Base-by-base conservation (phyloP, 1,140 invertebrate species). In the Trichogramma pretiosum region DNA sequence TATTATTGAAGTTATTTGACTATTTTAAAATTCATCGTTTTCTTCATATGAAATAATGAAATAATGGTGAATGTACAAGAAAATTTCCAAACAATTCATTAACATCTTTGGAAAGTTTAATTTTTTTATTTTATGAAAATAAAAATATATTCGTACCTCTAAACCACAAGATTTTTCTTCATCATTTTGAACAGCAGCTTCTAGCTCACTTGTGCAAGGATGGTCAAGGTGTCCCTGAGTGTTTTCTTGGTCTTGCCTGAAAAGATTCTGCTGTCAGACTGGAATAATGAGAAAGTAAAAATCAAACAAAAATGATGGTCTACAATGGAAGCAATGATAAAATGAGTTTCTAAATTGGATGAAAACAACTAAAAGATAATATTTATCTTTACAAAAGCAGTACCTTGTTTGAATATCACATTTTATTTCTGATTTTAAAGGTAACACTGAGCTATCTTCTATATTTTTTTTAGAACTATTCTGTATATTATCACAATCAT, bases 341-440 rank as follows among this genome's bases (percentile, higher is more conserved):
- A 14, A 9, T 10, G 16, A 40, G 33, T 33, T 17, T 10, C n/a
- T 3, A 30, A 8, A 18, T 16, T 23, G 8, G 4, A 16, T 36
- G 9, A 26, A 26, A 3, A 18, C 5, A 5, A 26, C n/a, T n/a
- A 23, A 22, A 34, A 18, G 8, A 8, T 33, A 23, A 11, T 17
- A 47, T 23, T 30, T 17, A 16, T 28, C 23, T 13, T 13, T 17
- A 33, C 21, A 3, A 32, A 50, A 33, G 41, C n/a, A 48, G 38
- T 53, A 63, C 63, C 55, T 65, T 19, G 47, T 53, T 45, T 67
- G 59, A 5, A 56, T 56, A 41, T 57, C 56, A 32, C 51, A 56
- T 50, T 53, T 56, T 22, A 19, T 58, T 57, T 17, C 28, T 49
- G 17, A 21, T 32, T 45, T 33, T 52, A 3, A 28, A n/a, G 9